Base-by-base conservation (phyloP, 2,797 vertebrate genomes). In the Xiphophorus birchmanni region DNA sequence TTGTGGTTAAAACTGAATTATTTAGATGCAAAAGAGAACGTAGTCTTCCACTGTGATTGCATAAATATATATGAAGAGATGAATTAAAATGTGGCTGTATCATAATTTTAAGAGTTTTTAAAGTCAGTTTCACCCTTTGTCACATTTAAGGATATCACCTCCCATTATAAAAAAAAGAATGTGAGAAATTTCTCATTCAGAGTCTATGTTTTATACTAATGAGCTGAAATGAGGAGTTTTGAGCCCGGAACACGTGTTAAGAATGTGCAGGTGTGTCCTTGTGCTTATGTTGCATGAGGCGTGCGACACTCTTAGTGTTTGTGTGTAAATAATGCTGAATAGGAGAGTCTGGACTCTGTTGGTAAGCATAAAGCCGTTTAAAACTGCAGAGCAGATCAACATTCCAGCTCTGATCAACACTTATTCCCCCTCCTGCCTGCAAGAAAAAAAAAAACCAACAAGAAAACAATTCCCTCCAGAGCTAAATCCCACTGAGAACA, bases 311-410 rank as follows among this genome's bases (percentile, higher is more conserved):
- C 72, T 78, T 48, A 37, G 75, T 88, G 88, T 92, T 90, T 91
- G 84, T 89, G 86, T 80, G 86, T 71, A 86, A 91, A 83, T 81
- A 90, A 63, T 18, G 10, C 54, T 9, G 77, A 80, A 82, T 42
- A 65, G 80, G 86, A 78, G 80, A 91, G 78, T 78, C 73, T 29
- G 77, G 73, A 82, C 80, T 89, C 82, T 91, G 87, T 92, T 92
- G 90, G 91, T 87, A 82, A 92, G 91, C 85, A 92, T 90, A 91
- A 95, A 94, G 92, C 90, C 85, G 90, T 95, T 95, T 95, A 94
- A 72, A 72, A 95, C 90, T 86, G 77, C 92, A 93, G 95, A 93
- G 79, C 92, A 93, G 95, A 93, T 95, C 93, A 96, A 95, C 95
- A 95, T 96, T 96, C 94, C 91, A 88, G 80, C 83, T 90, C 85